Evolutionary conservation across 1,140 invertebrate species (phyloP), one percentile per base, ranked within the genome.

Genomic region (Drosophila subpulchrella): DNA sequence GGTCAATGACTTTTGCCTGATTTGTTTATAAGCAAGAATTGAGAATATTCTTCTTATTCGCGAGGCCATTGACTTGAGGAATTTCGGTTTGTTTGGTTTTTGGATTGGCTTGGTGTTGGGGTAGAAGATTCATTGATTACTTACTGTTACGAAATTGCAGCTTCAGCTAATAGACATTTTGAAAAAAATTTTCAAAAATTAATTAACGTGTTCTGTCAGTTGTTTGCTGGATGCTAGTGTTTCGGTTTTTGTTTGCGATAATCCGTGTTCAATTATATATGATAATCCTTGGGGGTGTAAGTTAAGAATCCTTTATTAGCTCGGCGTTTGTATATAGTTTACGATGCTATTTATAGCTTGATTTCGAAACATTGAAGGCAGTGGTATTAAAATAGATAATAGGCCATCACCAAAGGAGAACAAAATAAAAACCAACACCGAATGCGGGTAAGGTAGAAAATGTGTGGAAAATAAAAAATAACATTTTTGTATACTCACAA

Each of bases 401-500:
- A 36, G 11, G 2, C 42, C 42, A 70, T 4, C 27, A 55, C 67
- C 50, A 57, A 34, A 13, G 0, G 1, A 39, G n/a, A 6, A 6
- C 3, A 53, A 13, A 38, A 7, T 38, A 41, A 58, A 73, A 46
- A 32, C 30, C 32, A 59, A 6, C 27, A 51, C 12, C 30, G 56
- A 54, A 75, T 75, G 47, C 44, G 34, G 50, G 55, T 20, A 20
- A 66, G 46, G 42, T 32, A 47, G 15, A 59, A 44, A 58, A 27
- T 27, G 27, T 36, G 36, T 32, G 60, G 15, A 46, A 56, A 41
- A 55, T 51, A 66, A 30, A 74, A 74, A 66, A 78, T 75, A 84
- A 78, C 53, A 78, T 80, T 89, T 89, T 84, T 89, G 80, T 89
- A 89, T 89, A 89, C 84, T 89, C 81, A 89, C 84, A 89, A 89